Evolutionary conservation across 2,888 invertebrate genomes (phyloP).

Genomic region (Mystacides longicornis): DNA sequence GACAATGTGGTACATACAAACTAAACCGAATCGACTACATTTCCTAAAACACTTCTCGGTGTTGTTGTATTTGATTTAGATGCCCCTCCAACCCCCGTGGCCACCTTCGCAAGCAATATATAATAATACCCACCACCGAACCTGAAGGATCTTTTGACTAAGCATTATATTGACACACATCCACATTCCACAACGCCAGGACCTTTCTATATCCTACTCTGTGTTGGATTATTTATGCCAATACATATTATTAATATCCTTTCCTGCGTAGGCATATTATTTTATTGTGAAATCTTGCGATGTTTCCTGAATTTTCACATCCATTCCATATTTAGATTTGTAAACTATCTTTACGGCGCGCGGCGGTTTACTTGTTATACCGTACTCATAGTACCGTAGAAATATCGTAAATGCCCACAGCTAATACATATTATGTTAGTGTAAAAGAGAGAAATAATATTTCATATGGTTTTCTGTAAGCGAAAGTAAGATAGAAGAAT

Average conservation of each 20-base stretch:
- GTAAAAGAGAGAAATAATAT: no score
- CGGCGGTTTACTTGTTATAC: no score
- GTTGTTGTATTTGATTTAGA: constrained; percentile 1
- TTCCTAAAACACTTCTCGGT: constrained; percentile 1
- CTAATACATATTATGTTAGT: no score
- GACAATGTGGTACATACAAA: no score
- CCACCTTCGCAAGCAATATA: no score
- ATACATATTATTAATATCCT: background rate
- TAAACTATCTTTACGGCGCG: no score
- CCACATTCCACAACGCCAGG: background rate
- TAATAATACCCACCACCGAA: background rate
- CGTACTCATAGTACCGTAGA: no score
- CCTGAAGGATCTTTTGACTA: background rate
- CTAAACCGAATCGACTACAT: constrained; percentile 3
- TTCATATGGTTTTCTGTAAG: no score
- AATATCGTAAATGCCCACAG: no score
- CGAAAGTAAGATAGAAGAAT: no score
- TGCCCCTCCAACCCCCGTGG: background rate
- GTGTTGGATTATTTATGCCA: background rate
- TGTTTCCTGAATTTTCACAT: background rate
- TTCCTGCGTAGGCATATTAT: background rate
- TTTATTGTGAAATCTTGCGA: background rate
- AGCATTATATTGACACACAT: constrained; percentile 1
- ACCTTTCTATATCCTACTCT: background rate
- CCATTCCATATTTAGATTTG: no score